These are phyloP conservation scores for Hydractinia symbiolongicarpus DNA, from an alignment of 30 jellyfish, hydroid and myxozoan genomes.

Conservation along the genomic window DNA sequence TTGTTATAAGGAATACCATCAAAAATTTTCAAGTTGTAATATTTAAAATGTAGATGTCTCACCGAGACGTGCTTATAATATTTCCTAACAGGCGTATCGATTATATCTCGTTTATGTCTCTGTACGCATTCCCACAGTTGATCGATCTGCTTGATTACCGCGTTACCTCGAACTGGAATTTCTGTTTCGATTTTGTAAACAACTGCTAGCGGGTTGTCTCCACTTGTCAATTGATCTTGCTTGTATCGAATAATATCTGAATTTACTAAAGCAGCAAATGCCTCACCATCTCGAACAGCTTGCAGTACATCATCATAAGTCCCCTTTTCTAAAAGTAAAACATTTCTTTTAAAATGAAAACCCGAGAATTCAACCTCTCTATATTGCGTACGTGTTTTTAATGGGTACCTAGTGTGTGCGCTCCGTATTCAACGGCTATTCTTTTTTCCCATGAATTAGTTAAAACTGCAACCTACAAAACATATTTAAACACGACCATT, in stretches of 20 bases:
- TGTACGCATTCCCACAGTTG: constrained; percentile 2
- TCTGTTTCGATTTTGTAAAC: constrained; percentile 2
- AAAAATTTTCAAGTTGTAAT: too few relatives aligned
- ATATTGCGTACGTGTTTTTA: not conserved
- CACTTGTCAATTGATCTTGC: not conserved
- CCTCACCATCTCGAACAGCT: constrained; percentile 1
- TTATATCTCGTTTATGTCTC: not conserved
- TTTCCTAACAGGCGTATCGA: constrained; percentile 2
- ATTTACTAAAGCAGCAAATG: constrained; percentile 12
- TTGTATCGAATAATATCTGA: constrained; percentile 1
- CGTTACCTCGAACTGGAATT: not conserved
- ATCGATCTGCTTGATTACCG: not conserved
- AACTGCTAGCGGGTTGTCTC: not conserved
- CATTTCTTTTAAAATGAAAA: not conserved
- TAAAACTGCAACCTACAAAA: constrained; percentile 6
- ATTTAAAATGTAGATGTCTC: not conserved
- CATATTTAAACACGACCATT: too few relatives aligned
- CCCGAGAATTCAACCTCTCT: not conserved
- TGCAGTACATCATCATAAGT: constrained; percentile 11
- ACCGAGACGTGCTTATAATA: not conserved
- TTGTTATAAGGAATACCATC: too few relatives aligned
- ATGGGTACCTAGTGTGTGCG: not conserved
- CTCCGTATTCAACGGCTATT: constrained; percentile 9
- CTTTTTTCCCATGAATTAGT: not conserved
- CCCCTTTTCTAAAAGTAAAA: not conserved